Evolutionary conservation across 2,888 invertebrate species (phyloP), one percentile per base, ranked within the genome.

Genomic region (Mactromeris polynyma): DNA sequence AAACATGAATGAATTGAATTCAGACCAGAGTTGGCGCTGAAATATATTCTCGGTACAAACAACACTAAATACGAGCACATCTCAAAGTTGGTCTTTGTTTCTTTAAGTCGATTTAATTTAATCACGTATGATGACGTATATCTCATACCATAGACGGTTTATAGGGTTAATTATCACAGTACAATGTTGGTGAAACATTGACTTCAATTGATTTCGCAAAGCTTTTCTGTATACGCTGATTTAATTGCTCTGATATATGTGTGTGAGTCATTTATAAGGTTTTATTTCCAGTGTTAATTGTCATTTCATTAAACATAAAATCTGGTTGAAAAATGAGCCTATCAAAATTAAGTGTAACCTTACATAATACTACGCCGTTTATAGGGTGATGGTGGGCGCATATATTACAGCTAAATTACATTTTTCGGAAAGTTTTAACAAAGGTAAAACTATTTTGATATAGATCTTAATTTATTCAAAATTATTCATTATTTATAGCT

Each of bases 381-480:
- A 73, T 73, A 73, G 19, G 73, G 14, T 33, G 36, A 33, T 64
- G 2, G 9, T 33, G 2, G 33, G 36, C 73, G 33, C 33, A 33
- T 73, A 73, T 69, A 17, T 69, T 33, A 69, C 19, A 69, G 11
- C 69, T 69, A 9, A 69, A 69, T 33, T 33, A 69, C 33, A 73
- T 73, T 36, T 33, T 73, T 17, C 14, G 9, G 36, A 17, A 33
- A 36, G 73, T 4, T 33, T 73, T 73, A 33, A 36, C 36, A 73
- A 73, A 73, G 73, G 31, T 73, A 73, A 33, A 36, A 73, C 33
- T 19, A 36, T 73, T 73, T 33, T 7, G 73, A 73, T 73, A 73
- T 73, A 73, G 4, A 73, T 73, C 73, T 73, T 73, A 73, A 73
- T 73, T 73, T 73, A 73, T 73, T 73, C 73, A 73, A 73, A 46